phyloP scores from a whole-genome alignment of 2,113 vertebrate genomes.

The Copsychus sechellarum region DNA sequence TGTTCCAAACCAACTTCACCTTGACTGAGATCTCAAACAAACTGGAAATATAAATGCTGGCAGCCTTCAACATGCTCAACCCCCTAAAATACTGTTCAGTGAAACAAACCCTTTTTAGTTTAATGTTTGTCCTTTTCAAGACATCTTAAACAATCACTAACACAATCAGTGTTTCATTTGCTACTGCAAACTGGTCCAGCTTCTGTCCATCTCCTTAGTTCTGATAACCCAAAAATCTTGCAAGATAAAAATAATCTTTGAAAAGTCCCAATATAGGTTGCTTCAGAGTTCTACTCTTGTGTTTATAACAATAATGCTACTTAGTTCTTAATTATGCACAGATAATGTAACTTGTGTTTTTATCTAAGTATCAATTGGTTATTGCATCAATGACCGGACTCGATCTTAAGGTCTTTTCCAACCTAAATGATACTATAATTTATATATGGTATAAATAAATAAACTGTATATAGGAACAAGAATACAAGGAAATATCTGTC shows the following conservation, averaged over 20 bases:
- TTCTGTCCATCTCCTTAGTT: not conserved
- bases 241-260: not conserved
- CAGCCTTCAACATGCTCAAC: not conserved
- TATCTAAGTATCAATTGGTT: not conserved
- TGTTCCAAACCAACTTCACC: not conserved
- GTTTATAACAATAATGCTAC: not conserved
- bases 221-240: not conserved
- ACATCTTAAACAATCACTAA: not conserved
- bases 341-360: not conserved
- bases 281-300: not conserved
- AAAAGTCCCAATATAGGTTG: not conserved
- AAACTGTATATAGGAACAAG: not conserved
- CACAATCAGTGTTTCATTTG: not conserved
- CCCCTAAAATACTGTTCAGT: not conserved
- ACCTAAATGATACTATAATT: not conserved
- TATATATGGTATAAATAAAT: not conserved
- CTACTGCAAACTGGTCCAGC: not conserved
- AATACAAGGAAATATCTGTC: not conserved
- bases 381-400: not conserved
- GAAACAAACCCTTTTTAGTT: not conserved
- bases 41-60: not conserved
- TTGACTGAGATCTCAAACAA: not conserved
- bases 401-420: not conserved
- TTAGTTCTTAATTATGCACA: not conserved
- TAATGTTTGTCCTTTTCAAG: not conserved